These are phyloP conservation scores for Hartigia nigra DNA, from an alignment of 2,888 invertebrate species.

Conservation along the genomic window DNA sequence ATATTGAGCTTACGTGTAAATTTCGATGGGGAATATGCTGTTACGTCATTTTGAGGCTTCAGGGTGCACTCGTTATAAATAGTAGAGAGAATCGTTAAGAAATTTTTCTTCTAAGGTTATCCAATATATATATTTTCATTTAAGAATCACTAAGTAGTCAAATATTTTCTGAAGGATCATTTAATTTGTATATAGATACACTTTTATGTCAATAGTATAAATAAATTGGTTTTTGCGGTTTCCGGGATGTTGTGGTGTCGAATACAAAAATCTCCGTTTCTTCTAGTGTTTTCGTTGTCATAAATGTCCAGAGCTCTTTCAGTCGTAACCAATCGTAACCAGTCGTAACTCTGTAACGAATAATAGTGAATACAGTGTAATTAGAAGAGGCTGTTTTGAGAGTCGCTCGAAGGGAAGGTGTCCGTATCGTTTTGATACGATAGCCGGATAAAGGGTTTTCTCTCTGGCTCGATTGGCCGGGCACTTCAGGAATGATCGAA, in stretches of 20 bases:
- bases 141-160: background rate
- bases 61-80: background rate
- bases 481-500: constrained; percentile 24
- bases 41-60: background rate
- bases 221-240: background rate
- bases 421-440: background rate
- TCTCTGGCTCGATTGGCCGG: constrained; percentile 15
- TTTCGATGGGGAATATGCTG: background rate
- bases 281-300: background rate
- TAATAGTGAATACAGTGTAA: background rate
- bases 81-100: background rate
- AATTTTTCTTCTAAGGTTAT: background rate
- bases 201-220: too few species aligned
- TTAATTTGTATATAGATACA: background rate
- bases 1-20: background rate
- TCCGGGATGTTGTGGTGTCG: background rate
- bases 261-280: background rate
- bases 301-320: background rate
- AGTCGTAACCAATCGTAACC: background rate
- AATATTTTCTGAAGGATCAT: background rate
- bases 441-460: background rate
- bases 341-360: background rate
- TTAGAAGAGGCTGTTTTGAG: background rate
- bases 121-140: background rate
- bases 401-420: background rate